Evolutionary conservation across 53 echinoderm and acorn worm genomes (phyloP).

Genomic region (Henricia sp.): DNA sequence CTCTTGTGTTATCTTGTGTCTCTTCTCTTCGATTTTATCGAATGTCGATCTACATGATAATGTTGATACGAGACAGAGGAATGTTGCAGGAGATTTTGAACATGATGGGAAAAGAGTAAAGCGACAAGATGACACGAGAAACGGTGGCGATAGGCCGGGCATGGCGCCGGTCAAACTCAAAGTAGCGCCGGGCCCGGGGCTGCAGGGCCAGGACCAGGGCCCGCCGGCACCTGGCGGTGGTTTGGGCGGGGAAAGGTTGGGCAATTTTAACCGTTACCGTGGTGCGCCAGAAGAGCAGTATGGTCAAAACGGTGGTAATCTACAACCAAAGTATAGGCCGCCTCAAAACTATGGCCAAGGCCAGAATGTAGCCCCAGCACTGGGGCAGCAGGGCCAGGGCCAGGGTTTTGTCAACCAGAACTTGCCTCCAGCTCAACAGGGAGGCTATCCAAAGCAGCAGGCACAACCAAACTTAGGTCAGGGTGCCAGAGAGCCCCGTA

Average conservation of each 20-base stretch:
- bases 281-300: too few species aligned
- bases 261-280: too few species aligned
- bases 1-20: slow-evolving; percentile 26
- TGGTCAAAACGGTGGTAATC: too few species aligned
- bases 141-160: background rate
- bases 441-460: too few species aligned
- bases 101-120: background rate
- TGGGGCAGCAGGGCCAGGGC: background rate
- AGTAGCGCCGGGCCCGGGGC: background rate
- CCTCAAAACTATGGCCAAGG: background rate
- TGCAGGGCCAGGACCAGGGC: background rate
- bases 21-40: background rate
- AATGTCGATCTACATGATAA: background rate
- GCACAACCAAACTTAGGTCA: too few species aligned
- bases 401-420: background rate
- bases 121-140: too few species aligned
- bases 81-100: background rate
- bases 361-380: background rate
- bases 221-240: too few species aligned
- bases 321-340: too few species aligned
- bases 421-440: too few species aligned
- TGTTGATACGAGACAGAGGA: background rate
- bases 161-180: too few species aligned
- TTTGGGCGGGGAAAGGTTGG: too few species aligned
- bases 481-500: too few species aligned